Conservation (phyloP, 2,888 invertebrate genomes). For the Isoperla grammatica region DNA sequence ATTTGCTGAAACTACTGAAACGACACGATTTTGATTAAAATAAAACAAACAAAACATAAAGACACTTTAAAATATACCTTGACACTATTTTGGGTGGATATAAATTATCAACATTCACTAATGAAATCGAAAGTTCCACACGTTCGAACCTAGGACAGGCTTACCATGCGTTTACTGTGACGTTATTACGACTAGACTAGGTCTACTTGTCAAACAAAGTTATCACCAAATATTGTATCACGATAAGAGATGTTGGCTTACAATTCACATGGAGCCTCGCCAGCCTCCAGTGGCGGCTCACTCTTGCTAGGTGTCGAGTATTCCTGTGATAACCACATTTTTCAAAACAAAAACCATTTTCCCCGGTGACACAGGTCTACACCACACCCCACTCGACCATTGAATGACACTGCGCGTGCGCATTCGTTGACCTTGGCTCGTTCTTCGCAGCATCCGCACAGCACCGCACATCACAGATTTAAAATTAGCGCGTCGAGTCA, state of each 20-base stretch:
- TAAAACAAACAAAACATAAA: no score
- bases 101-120: no score
- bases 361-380: slow-evolving; percentile 18
- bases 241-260: slow-evolving; percentile 16
- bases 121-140: no score
- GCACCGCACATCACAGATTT: slow-evolving; percentile 26
- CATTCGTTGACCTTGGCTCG: slow-evolving; percentile 24
- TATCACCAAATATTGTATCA: slow-evolving; percentile 29
- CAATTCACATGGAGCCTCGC: slow-evolving; percentile 40
- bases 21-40: no score
- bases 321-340: slow-evolving; percentile 38
- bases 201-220: not conserved
- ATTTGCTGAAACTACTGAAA: no score
- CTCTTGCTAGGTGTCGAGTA: slow-evolving; percentile 12
- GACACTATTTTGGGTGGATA: no score
- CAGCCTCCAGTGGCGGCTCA: slow-evolving; percentile 36
- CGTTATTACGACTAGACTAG: no score
- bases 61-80: no score
- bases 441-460: slow-evolving; percentile 30
- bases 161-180: no score
- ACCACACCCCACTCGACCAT: slow-evolving; percentile 15
- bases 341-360: slow-evolving; percentile 36
- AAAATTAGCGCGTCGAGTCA: no score
- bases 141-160: no score
- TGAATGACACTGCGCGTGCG: slow-evolving; percentile 5